A percentile compares a stretch with the other conserved stretches of the same genome.
phyloP scores from a whole-genome alignment of 2,888 invertebrate genomes.

The Drosophila rubida region DNA sequence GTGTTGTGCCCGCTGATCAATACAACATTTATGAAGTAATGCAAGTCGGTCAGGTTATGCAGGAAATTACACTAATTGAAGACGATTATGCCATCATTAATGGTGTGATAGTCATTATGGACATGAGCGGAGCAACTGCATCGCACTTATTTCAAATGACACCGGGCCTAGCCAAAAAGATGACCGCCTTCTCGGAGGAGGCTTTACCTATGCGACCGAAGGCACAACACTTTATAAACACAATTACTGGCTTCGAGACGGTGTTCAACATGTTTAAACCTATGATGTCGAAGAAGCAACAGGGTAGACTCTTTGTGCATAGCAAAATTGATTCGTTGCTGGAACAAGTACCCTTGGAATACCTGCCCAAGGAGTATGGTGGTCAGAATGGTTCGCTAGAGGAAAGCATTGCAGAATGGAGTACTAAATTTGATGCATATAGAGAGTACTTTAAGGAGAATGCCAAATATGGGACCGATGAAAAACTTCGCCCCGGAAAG shows the following conservation, averaged over 20 bases:
- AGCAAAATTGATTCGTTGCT: slow-evolving; percentile 87
- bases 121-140: slow-evolving; percentile 86
- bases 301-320: slow-evolving; percentile 87
- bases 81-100: slow-evolving; percentile 87
- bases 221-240: slow-evolving; percentile 87
- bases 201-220: slow-evolving; percentile 87
- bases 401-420: slow-evolving; percentile 70
- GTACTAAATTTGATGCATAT: slow-evolving; percentile 69
- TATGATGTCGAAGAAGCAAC: slow-evolving; percentile 87
- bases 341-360: slow-evolving; percentile 86
- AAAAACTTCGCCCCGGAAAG: slow-evolving; percentile 72
- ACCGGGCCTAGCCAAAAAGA: slow-evolving; percentile 87
- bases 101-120: slow-evolving; percentile 86
- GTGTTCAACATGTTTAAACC: slow-evolving; percentile 87
- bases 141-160: slow-evolving; percentile 87
- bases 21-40: slow-evolving; percentile 86
- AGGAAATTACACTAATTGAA: slow-evolving; percentile 87
- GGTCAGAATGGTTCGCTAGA: slow-evolving; percentile 86
- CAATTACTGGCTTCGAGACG: slow-evolving; percentile 87
- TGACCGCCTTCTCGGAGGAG: slow-evolving; percentile 86
- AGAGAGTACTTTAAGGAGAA: slow-evolving; percentile 72
- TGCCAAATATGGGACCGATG: slow-evolving; percentile 72
- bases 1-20: slow-evolving; percentile 85
- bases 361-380: slow-evolving; percentile 89
- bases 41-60: slow-evolving; percentile 86